Conservation (phyloP, 1,140 invertebrate genomes). For the Chironomus tepperi region DNA sequence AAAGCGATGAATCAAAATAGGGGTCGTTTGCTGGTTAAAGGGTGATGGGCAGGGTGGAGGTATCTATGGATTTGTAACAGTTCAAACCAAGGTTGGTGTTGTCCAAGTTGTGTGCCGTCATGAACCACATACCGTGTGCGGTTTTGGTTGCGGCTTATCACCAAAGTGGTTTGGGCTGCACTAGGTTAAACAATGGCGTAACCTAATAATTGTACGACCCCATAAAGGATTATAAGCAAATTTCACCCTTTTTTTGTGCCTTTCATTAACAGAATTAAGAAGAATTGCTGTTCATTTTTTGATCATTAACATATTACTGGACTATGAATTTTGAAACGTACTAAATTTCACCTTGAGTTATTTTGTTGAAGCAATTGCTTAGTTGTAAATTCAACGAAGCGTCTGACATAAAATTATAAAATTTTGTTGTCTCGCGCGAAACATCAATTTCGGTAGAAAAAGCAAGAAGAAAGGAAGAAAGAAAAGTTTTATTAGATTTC, state of each 20-base stretch:
- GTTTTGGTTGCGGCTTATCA: no score
- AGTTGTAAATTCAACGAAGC: background rate
- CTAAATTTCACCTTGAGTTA: background rate
- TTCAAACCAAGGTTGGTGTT: no score
- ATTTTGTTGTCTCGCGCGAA: background rate
- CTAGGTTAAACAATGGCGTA: no score
- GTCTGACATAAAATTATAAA: background rate
- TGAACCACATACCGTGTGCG: no score
- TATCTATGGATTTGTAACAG: no score
- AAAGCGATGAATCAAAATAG: conserved; percentile 14
- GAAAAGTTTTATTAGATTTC: background rate
- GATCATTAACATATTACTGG: background rate
- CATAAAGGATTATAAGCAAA: background rate
- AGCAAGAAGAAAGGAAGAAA: background rate
- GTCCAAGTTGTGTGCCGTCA: no score
- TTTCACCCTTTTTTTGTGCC: background rate
- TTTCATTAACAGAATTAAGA: background rate
- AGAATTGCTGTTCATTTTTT: background rate
- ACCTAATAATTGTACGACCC: no score
- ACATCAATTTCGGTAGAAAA: background rate
- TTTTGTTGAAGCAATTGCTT: background rate
- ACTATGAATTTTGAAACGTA: background rate
- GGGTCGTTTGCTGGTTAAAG: no score
- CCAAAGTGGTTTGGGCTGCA: no score
- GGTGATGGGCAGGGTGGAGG: no score